Evolutionary conservation across 2,113 vertebrate species (phyloP).

Genomic region (Rhinogobius similis): DNA sequence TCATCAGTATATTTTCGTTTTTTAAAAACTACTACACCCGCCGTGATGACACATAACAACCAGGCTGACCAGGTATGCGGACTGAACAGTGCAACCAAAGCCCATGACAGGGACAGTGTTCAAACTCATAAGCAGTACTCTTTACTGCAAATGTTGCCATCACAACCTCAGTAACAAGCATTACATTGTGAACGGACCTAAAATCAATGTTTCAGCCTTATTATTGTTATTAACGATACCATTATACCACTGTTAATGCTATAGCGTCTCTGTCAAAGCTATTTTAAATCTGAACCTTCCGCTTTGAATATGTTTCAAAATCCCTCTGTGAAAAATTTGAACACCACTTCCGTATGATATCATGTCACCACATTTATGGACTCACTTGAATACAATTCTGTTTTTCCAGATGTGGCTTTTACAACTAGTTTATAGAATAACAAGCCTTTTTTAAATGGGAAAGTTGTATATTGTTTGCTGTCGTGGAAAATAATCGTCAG

Average conservation of each 20-base stretch:
- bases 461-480: slow-evolving; percentile 29
- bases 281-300: too few relatives aligned
- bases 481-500: slow-evolving; percentile 39
- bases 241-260: too few relatives aligned
- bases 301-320: too few relatives aligned
- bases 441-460: slow-evolving; percentile 33
- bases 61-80: slow-evolving; percentile 48
- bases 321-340: too few relatives aligned
- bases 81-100: slow-evolving; percentile 57
- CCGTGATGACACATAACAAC: slow-evolving; percentile 63
- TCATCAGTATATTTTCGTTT: slow-evolving; percentile 75
- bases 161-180: too few relatives aligned
- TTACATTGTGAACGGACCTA: too few relatives aligned
- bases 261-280: too few relatives aligned
- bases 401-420: slow-evolving; percentile 18
- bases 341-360: slow-evolving; percentile 1
- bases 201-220: too few relatives aligned
- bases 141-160: too few relatives aligned
- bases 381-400: slow-evolving; percentile 57
- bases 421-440: slow-evolving; percentile 14
- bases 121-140: too few relatives aligned
- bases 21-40: slow-evolving; percentile 67
- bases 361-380: slow-evolving; percentile 33
- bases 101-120: slow-evolving; percentile 9
- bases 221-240: too few relatives aligned